Conservation (phyloP, 2,797 vertebrate species). For the Octomys mimax region DNA sequence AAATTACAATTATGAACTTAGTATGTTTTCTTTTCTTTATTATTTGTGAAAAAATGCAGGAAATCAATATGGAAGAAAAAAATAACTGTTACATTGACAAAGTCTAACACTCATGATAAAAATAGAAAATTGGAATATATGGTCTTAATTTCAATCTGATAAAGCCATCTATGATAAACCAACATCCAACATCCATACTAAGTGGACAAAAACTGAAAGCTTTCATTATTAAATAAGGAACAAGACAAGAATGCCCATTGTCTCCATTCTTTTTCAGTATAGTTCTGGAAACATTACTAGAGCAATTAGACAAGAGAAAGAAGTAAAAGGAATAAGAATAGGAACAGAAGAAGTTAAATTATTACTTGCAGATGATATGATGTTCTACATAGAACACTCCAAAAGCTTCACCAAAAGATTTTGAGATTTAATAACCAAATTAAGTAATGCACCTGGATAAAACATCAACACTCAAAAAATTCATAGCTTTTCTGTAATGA, state of each 20-base stretch:
- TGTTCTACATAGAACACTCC: neutral
- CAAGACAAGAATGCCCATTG: neutral
- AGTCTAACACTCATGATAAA: neutral
- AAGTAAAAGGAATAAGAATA: neutral
- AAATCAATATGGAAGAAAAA: slow-evolving; percentile 6
- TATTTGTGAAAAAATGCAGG: neutral
- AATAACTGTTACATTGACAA: neutral
- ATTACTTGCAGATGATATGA: neutral
- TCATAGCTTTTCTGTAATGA: neutral
- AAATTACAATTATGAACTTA: slow-evolving; percentile 28
- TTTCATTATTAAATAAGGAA: neutral
- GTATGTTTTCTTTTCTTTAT: neutral
- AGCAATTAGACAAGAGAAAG: neutral
- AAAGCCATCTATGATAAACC: neutral
- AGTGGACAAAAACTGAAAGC: neutral
- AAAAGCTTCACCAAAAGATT: neutral
- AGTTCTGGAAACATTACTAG: neutral
- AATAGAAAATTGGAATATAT: neutral
- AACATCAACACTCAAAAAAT: neutral
- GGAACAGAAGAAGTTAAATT: neutral
- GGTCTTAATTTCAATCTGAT: neutral
- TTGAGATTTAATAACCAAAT: neutral
- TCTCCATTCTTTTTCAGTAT: neutral
- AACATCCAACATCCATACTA: neutral
- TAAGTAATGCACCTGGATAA: neutral